A percentile compares a stretch with the other conserved stretches of the same genome.
Conservation (phyloP, 2,797 vertebrate genomes). For the Spinus olivaceus region DNA sequence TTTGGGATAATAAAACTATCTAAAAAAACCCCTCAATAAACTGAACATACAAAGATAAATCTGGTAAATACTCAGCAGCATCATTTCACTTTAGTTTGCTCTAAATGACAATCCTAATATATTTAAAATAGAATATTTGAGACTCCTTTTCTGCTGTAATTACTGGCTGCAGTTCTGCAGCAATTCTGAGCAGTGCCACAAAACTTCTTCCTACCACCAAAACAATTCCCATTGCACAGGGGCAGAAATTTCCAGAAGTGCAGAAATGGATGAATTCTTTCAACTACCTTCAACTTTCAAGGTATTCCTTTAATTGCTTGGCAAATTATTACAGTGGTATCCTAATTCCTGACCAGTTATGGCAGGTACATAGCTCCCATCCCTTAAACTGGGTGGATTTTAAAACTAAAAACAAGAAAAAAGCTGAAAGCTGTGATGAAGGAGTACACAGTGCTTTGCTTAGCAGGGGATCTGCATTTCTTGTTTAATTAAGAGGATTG, state of each 20-base stretch:
- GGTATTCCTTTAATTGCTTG: not conserved
- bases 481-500: not conserved
- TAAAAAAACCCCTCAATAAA: fast-evolving
- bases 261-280: not conserved
- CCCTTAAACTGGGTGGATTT: not conserved
- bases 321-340: not conserved
- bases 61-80: not conserved
- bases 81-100: not conserved
- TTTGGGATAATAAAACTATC: not conserved
- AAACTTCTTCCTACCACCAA: not conserved
- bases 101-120: not conserved
- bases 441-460: not conserved
- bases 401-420: not conserved
- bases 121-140: not conserved
- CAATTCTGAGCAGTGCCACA: not conserved
- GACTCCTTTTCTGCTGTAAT: not conserved
- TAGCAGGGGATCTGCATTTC: not conserved
- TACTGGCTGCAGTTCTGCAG: not conserved
- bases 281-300: not conserved
- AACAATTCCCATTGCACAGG: not conserved
- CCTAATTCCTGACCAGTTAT: not conserved
- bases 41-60: not conserved
- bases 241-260: not conserved
- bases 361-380: not conserved
- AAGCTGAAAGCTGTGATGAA: not conserved